A percentile compares a stretch with the other conserved stretches of the same genome.
Evolutionary conservation across 1,140 invertebrate species (phyloP).

Genomic region (Limonius californicus): DNA sequence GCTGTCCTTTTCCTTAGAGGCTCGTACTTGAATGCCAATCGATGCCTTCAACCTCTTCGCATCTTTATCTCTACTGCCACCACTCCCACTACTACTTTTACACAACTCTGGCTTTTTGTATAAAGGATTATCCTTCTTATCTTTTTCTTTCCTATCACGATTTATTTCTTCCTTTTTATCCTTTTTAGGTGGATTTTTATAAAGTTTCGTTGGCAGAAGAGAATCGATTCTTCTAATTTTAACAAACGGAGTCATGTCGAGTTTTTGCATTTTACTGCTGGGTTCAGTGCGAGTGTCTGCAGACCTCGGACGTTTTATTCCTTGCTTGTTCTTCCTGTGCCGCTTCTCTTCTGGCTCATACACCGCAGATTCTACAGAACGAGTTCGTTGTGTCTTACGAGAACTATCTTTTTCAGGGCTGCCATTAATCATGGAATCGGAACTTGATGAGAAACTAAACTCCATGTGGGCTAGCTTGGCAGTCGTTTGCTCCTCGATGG

Average conservation of each 20-base stretch:
- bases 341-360: constrained; percentile 16
- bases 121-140: constrained; percentile 7
- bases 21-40: constrained; percentile 16
- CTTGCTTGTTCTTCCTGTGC: constrained; percentile 30
- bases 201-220: neutral
- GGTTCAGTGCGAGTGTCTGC: constrained; percentile 7
- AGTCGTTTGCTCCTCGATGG: constrained; percentile 42
- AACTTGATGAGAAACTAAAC: constrained; percentile 27
- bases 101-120: neutral
- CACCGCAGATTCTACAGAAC: constrained; percentile 35
- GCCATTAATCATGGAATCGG: constrained; percentile 17
- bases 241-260: neutral
- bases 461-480: constrained; percentile 30
- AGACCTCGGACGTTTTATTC: constrained; percentile 22
- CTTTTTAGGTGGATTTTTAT: neutral
- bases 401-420: constrained; percentile 27
- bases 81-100: neutral
- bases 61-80: neutral
- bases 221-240: neutral
- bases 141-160: constrained; percentile 4
- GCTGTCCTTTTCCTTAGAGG: neutral
- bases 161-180: constrained; percentile 14
- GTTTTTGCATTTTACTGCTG: neutral
- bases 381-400: constrained; percentile 35
- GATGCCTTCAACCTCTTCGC: too few species aligned